These are phyloP conservation scores for Eledona agricola DNA, from an alignment of 2,888 invertebrate genomes.

Conservation along the genomic window DNA sequence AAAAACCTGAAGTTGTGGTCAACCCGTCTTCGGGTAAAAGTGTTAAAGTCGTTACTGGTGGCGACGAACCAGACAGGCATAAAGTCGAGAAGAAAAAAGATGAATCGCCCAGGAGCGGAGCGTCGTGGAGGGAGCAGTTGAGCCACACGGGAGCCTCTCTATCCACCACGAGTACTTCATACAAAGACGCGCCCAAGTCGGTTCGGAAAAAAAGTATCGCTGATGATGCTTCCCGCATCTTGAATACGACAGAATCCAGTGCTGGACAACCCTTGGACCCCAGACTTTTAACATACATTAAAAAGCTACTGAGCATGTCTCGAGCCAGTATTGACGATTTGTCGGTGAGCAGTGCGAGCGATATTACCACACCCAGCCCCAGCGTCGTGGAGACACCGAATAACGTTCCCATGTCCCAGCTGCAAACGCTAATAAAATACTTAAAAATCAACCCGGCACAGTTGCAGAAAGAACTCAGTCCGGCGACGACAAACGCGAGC, in stretches of 20 bases:
- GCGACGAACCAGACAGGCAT: background rate
- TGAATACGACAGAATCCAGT: constrained; percentile 5
- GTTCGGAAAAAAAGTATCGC: no score
- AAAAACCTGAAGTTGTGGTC: constrained; percentile 50
- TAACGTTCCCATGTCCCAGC: constrained; percentile 52
- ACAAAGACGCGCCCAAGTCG: constrained; percentile 58
- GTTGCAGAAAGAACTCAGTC: constrained; percentile 44
- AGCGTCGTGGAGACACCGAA: constrained; percentile 62
- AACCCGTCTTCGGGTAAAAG: constrained; percentile 34
- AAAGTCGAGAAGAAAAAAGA: constrained; percentile 19
- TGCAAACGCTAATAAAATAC: constrained; percentile 43
- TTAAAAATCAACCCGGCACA: constrained; percentile 49
- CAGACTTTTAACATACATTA: constrained; percentile 61
- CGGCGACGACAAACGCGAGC: constrained; percentile 38
- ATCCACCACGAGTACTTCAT: constrained; percentile 57
- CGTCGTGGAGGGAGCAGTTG: constrained; percentile 55
- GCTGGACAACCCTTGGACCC: constrained; percentile 50
- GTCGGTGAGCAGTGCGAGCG: constrained; percentile 61
- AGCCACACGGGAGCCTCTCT: constrained; percentile 50
- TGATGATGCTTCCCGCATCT: constrained; percentile 3
- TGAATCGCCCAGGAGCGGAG: constrained; percentile 31
- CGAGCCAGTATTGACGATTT: constrained; percentile 63
- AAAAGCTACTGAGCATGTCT: constrained; percentile 65
- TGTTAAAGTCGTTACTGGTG: constrained; percentile 17
- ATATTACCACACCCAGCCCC: constrained; percentile 63